Evolutionary conservation across 2,797 vertebrate species (phyloP).

Genomic region (Argya squamiceps): DNA sequence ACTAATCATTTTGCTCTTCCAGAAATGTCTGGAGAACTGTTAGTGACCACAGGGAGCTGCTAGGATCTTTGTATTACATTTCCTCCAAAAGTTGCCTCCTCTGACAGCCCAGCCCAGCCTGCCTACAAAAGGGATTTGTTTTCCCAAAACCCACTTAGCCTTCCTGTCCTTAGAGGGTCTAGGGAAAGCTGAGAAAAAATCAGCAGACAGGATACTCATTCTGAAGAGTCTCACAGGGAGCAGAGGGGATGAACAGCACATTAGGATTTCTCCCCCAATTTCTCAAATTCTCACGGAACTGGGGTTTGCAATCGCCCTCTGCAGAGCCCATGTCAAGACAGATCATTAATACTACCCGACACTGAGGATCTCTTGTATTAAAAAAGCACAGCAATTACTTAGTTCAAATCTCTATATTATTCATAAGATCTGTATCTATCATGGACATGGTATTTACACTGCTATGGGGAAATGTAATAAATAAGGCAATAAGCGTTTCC

Average conservation of each 20-base stretch:
- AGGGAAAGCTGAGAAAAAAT: conserved; percentile 14
- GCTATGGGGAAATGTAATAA: conserved; percentile 66
- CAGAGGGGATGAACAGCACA: conserved; percentile 27
- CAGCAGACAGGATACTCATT: conserved; percentile 44
- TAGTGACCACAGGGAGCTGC: conserved; percentile 49
- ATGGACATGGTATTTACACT: conserved; percentile 66
- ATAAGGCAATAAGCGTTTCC: conserved; percentile 41
- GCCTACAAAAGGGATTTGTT: conserved; percentile 46
- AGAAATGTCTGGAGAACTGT: conserved; percentile 46
- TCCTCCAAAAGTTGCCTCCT: conserved; percentile 23
- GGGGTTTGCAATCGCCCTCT: conserved; percentile 32
- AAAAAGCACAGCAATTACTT: conserved; percentile 65
- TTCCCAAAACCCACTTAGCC: conserved; percentile 41
- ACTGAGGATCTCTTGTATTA: conserved; percentile 41
- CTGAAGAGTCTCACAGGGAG: conserved; percentile 11
- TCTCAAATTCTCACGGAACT: conserved; percentile 47
- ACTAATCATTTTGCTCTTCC: conserved; percentile 19
- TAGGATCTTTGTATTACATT: conserved; percentile 43
- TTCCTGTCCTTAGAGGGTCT: conserved; percentile 20
- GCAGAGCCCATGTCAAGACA: conserved; percentile 14
- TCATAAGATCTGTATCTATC: conserved; percentile 73
- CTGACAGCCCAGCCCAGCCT: conserved; percentile 5
- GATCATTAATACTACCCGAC: conserved; percentile 58
- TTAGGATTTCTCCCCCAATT: conserved; percentile 39
- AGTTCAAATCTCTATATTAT: conserved; percentile 70